Percentiles rank a stretch among this genome's conserved stretches.
These are phyloP conservation scores for Phalacrocorax carbo DNA, from an alignment of 2,113 vertebrate species.

Conservation along the genomic window DNA sequence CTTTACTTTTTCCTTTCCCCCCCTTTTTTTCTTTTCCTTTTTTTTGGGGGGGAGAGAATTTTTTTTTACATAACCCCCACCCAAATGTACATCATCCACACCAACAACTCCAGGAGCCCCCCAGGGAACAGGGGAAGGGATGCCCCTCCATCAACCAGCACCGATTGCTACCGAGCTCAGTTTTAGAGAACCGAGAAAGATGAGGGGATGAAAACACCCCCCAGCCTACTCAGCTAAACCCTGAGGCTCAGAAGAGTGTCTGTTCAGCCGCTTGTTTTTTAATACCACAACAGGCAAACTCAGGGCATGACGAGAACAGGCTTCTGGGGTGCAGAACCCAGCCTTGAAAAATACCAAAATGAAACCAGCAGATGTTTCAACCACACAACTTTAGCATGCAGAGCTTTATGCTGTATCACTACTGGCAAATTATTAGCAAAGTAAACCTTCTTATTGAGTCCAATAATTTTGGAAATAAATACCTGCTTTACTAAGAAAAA, in stretches of 20 bases:
- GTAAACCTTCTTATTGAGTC: background rate
- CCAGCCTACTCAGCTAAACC: background rate
- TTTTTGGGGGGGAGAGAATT: background rate
- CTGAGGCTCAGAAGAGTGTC: background rate
- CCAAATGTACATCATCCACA: background rate
- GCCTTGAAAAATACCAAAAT: background rate
- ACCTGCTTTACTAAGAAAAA: background rate
- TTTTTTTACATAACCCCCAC: no score
- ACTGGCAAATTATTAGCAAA: accelerated
- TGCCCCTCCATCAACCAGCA: background rate
- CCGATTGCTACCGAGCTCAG: accelerated
- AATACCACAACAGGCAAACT: accelerated
- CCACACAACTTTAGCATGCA: background rate
- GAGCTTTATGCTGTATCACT: background rate
- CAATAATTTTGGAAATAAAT: background rate
- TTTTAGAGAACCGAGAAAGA: background rate
- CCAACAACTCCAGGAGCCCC: background rate
- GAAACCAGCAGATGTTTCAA: background rate
- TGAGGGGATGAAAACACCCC: background rate
- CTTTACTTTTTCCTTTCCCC: no score
- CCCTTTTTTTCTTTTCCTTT: no score
- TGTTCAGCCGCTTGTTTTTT: background rate
- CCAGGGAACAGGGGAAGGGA: background rate
- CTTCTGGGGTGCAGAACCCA: background rate
- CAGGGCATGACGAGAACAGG: background rate